These are phyloP conservation scores for Calameuta filiformis DNA, from an alignment of 2,888 invertebrate species.

Conservation along the genomic window DNA sequence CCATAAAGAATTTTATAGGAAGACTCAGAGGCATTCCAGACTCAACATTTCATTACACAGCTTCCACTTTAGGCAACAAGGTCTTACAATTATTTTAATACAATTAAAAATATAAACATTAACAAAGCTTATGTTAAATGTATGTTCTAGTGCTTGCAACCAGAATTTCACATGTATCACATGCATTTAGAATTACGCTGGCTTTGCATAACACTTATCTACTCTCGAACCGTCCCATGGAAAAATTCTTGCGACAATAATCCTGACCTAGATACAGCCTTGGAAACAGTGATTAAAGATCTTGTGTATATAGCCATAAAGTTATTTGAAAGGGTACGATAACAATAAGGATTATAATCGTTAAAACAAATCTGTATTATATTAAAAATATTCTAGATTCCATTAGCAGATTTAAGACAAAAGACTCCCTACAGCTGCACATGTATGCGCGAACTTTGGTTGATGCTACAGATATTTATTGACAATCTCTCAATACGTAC, in stretches of 20 bases:
- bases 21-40: constrained; percentile 58
- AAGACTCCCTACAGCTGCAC: constrained; percentile 70
- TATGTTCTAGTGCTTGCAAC: constrained; percentile 61
- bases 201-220: constrained; percentile 60
- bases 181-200: constrained; percentile 67
- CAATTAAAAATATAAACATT: not conserved
- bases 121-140: not conserved
- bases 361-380: constrained; percentile 11
- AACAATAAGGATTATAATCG: not conserved
- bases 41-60: constrained; percentile 61
- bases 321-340: constrained; percentile 62
- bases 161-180: constrained; percentile 68
- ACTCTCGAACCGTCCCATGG: constrained; percentile 38
- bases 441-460: constrained; percentile 72
- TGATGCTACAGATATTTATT: constrained; percentile 66
- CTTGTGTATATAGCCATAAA: constrained; percentile 58
- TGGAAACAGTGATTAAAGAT: constrained; percentile 53
- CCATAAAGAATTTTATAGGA: constrained; percentile 46
- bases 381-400: constrained; percentile 50
- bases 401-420: constrained; percentile 63
- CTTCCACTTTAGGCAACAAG: constrained; percentile 63
- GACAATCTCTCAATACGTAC: constrained; percentile 55
- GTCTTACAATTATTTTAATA: constrained; percentile 39
- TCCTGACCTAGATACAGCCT: constrained; percentile 43
- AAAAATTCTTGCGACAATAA: constrained; percentile 38